Conservation (phyloP, 2,888 invertebrate genomes). For the Malacosoma neustria region DNA sequence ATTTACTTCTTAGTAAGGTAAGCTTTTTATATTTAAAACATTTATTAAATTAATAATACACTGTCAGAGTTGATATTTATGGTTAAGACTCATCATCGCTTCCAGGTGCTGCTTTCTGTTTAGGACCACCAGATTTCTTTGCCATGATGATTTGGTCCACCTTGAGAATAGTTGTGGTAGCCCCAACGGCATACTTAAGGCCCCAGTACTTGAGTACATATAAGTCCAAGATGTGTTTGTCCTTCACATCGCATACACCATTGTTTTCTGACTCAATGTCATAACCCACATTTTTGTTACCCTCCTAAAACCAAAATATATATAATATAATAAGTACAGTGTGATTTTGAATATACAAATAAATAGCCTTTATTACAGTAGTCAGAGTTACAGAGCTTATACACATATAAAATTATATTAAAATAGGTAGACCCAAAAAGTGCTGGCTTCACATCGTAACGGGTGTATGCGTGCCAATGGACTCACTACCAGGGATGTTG, state of each 20-base stretch:
- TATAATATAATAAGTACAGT: not conserved
- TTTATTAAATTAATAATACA: no score
- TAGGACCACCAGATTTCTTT: slow-evolving; percentile 96
- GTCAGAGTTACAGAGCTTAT: no score
- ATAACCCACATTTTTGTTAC: slow-evolving; percentile 87
- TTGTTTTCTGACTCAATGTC: slow-evolving; percentile 89
- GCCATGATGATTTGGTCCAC: slow-evolving; percentile 99
- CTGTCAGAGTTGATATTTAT: slow-evolving; percentile 6
- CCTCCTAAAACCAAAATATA: slow-evolving; percentile 67
- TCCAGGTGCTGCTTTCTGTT: slow-evolving; percentile 79
- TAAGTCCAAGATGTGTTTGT: slow-evolving; percentile 87
- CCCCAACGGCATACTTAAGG: slow-evolving; percentile 94
- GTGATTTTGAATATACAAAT: no score
- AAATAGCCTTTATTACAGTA: no score
- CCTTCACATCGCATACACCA: slow-evolving; percentile 82
- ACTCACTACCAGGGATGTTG: no score
- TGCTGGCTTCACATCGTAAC: no score
- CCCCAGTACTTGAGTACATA: slow-evolving; percentile 94
- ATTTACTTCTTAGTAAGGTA: no score
- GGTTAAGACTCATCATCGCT: slow-evolving; percentile 84
- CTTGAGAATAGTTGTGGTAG: slow-evolving; percentile 92
- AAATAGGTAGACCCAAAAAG: no score
- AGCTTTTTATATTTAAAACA: no score
- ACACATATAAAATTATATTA: no score
- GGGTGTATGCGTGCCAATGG: no score